A percentile compares a stretch with the other conserved stretches of the same genome.
Evolutionary conservation across 2,888 invertebrate species (phyloP).

Genomic region (Pollenia griseotomentosa): DNA sequence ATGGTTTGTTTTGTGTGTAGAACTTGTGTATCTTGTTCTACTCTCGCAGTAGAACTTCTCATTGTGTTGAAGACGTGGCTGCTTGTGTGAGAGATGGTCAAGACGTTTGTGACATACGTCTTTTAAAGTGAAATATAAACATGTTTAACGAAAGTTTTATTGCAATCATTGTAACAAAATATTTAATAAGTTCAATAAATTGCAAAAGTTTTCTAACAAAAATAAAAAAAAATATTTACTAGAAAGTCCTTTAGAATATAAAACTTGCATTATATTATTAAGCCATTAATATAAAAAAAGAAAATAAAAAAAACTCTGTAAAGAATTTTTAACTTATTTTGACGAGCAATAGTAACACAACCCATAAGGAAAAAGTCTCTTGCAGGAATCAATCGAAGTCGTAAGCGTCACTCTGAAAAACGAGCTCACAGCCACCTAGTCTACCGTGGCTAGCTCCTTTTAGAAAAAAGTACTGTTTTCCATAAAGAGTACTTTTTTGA

Average conservation of each 20-base stretch:
- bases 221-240: not conserved
- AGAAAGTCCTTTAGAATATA: too few relatives aligned
- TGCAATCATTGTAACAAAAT: constrained; percentile 4
- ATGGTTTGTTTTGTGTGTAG: constrained; percentile 11
- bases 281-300: too few relatives aligned
- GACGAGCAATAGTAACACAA: too few relatives aligned
- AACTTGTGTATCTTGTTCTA: not conserved
- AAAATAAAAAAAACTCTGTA: too few relatives aligned
- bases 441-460: not conserved
- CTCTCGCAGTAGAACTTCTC: not conserved
- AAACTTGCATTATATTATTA: too few relatives aligned
- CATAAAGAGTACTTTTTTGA: too few relatives aligned
- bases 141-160: constrained; percentile 23
- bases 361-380: too few relatives aligned
- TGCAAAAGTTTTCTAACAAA: not conserved
- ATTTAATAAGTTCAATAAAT: constrained; percentile 26
- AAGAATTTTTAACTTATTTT: too few relatives aligned
- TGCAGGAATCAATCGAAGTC: too few relatives aligned
- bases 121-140: not conserved
- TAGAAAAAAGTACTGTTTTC: not conserved
- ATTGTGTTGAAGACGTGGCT: not conserved
- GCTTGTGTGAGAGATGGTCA: constrained; percentile 16
- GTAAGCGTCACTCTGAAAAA: too few relatives aligned
- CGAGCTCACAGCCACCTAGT: too few relatives aligned
- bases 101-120: constrained; percentile 28